Base-by-base conservation (phyloP, 2,113 vertebrate genomes). In the Myrmecobius fasciatus region DNA sequence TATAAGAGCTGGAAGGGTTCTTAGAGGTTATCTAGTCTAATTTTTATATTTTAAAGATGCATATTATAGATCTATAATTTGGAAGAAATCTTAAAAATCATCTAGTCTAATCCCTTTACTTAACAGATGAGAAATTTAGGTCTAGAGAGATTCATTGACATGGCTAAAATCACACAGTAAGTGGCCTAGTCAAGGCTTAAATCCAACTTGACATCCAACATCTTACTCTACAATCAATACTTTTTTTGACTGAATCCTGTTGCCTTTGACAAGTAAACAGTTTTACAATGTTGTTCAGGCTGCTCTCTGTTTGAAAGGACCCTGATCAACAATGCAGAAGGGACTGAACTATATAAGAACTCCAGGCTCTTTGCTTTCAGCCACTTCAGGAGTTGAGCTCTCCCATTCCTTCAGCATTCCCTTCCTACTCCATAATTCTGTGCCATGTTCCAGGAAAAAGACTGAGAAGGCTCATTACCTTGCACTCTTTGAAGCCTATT, bases 381-480 rank as follows among this genome's bases (percentile, higher is more conserved):
- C 93, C 43, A 51, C 17, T 75, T 75, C 60, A n/a, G 14, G 25
- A 89, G 26, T 14, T 90, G 17, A 92, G 46, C n/a, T 94, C 91
- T 91, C 17, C n/a, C 20, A 8, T 95, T 83, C 20, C 12, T 51
- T 36, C 2, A 60, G 14, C 51, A 17, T n/a, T 52, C 12, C 22
- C 46, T 10, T 93, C 94, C 92, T 53, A 93, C 53, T 43, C 51
- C 97, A 51, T 89, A 52, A 36, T 56, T 49, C 20, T 93, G 46
- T 91, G 53, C 31, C 56, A 88, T 17, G 53, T 75, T 93, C 92
- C 28, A 43, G 88, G 52, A 25, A 96, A 89, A 52, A 95, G 26
- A 46, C 28, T 75, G 51, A 95, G 43, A 89, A 89, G 22, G 2
- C 53, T 91, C 56, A 60, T 83, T 93, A 52, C 52, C 36, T 60